Percentiles rank a stretch among this genome's conserved stretches.
These are phyloP conservation scores for Leucoptera coffeella DNA, from an alignment of 2,888 invertebrate genomes.

Conservation along the genomic window DNA sequence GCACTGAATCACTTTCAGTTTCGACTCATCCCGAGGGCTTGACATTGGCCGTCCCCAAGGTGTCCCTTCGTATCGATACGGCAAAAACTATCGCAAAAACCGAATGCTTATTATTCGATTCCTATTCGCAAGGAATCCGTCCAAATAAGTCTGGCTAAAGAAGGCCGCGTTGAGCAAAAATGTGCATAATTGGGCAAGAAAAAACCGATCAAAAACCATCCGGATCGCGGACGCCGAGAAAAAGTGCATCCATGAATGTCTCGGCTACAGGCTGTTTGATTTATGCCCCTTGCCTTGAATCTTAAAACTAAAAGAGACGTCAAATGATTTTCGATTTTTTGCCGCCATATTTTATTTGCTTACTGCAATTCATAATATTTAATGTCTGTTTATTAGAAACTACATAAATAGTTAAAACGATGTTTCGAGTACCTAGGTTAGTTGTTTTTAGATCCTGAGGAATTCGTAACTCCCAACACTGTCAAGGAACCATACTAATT, in stretches of 20 bases:
- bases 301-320: conserved; percentile 7
- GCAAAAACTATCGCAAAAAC: conserved; percentile 43
- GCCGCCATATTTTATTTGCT: too few species aligned
- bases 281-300: too few species aligned
- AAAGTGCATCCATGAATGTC: conserved; percentile 44
- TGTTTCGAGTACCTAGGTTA: too few species aligned
- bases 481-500: too few species aligned
- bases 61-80: conserved; percentile 32
- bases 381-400: too few species aligned
- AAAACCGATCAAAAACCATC: conserved; percentile 40
- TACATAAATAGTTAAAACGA: conserved; percentile 18
- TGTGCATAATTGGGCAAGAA: conserved; percentile 49
- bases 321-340: neutral
- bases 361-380: too few species aligned
- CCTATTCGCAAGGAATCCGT: conserved; percentile 47
- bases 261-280: too few species aligned
- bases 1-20: neutral
- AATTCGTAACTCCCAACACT: too few species aligned
- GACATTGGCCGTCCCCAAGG: conserved; percentile 1
- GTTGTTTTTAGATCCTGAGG: too few species aligned
- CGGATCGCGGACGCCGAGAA: conserved; percentile 46
- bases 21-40: neutral
- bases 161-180: conserved; percentile 40
- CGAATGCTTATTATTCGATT: conserved; percentile 24
- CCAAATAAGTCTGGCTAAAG: conserved; percentile 23